Conservation (phyloP, 2,113 vertebrate genomes). For the Zapornia atra region DNA sequence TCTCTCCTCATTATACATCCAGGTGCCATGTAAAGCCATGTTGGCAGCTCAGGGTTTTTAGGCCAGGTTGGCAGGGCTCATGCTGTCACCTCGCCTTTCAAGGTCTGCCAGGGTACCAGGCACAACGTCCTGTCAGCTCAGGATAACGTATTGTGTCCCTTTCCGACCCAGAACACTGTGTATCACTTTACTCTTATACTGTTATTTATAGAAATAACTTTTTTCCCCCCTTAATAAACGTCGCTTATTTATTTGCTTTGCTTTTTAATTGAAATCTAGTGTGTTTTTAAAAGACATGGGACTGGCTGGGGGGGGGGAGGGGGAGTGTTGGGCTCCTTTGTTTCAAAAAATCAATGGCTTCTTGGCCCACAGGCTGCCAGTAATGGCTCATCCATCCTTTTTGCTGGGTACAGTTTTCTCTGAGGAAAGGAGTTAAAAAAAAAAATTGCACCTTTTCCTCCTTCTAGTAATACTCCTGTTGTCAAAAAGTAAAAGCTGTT, state of each 20-base stretch:
- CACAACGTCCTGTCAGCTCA: neutral
- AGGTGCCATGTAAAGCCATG: neutral
- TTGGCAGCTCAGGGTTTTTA: neutral
- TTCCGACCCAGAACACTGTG: neutral
- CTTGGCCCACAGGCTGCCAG: neutral
- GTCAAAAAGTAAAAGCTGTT: neutral
- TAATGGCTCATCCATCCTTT: neutral
- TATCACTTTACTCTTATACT: neutral
- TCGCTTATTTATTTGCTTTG: constrained; percentile 49
- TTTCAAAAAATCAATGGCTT: neutral
- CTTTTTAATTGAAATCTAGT: neutral
- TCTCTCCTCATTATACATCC: constrained; percentile 1
- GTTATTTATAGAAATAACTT: constrained; percentile 46
- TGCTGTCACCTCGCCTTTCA: neutral
- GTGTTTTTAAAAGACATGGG: neutral
- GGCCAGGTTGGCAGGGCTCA: neutral
- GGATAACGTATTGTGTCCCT: neutral
- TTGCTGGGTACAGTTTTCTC: neutral
- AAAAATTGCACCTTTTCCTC: neutral
- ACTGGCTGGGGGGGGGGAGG: too few relatives aligned
- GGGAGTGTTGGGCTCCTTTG: neutral
- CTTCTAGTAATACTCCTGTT: neutral
- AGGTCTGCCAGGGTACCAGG: neutral
- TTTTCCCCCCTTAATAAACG: neutral
- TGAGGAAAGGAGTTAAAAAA: neutral